phyloP scores from a whole-genome alignment of 2,113 vertebrate genomes.

The Diglossa brunneiventris region DNA sequence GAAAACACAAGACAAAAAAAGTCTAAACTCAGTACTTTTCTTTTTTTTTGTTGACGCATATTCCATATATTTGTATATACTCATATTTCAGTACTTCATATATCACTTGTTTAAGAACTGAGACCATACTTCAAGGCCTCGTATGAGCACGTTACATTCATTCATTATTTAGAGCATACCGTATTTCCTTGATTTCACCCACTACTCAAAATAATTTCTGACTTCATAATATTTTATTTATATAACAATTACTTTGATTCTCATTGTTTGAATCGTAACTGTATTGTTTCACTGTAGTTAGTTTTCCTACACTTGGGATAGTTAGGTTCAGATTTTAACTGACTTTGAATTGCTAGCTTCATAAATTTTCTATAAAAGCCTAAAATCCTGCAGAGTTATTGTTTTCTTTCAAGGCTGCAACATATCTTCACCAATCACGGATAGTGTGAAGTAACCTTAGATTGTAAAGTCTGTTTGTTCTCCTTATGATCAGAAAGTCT shows the following conservation, averaged over 20 bases:
- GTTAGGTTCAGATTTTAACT: background rate
- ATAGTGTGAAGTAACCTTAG: background rate
- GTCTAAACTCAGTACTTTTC: background rate
- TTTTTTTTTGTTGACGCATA: background rate
- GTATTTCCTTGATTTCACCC: background rate
- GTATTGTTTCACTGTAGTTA: background rate
- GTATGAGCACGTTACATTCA: background rate
- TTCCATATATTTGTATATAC: fast-evolving
- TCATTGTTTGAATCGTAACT: background rate
- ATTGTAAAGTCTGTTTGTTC: background rate
- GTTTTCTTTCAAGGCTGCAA: background rate
- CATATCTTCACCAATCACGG: background rate
- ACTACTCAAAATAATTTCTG: background rate
- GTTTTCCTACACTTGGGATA: background rate
- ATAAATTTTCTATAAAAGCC: background rate
- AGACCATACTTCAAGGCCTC: background rate
- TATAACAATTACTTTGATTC: background rate
- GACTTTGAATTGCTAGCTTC: background rate
- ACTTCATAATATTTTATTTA: background rate
- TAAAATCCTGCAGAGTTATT: background rate
- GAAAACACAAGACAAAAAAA: background rate
- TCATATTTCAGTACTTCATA: background rate
- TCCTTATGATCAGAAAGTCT: background rate
- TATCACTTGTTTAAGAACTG: background rate
- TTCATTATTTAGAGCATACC: background rate